These are phyloP conservation scores for Oedothorax gibbosus DNA, from an alignment of 1,140 invertebrate genomes.

Conservation along the genomic window DNA sequence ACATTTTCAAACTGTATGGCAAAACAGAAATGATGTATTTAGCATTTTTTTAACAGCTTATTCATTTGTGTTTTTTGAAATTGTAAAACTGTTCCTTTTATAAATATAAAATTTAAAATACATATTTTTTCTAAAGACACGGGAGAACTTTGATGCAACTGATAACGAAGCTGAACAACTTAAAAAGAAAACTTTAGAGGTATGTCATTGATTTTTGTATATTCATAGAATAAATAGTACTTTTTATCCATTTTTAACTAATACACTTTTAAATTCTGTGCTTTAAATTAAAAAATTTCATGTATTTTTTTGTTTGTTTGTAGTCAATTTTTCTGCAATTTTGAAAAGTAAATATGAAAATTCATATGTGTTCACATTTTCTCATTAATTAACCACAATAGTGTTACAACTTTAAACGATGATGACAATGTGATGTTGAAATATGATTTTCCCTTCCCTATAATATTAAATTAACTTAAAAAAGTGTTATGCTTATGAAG, in stretches of 20 bases:
- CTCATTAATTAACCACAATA: no score
- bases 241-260: no score
- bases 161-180: slow-evolving; percentile 89
- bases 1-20: neutral
- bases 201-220: slow-evolving; percentile 62
- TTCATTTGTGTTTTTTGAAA: no score
- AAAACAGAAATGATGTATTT: neutral
- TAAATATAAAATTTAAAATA: neutral
- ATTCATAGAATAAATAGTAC: neutral
- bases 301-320: neutral
- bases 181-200: slow-evolving; percentile 87
- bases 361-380: no score
- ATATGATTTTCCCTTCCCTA: no score
- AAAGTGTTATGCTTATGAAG: no score
- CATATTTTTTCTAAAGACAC: slow-evolving; percentile 76
- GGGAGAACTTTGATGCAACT: slow-evolving; percentile 94
- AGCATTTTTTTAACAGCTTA: neutral
- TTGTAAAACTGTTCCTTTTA: no score
- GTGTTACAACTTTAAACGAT: no score
- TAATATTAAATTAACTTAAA: no score
- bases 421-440: no score
- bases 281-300: neutral
- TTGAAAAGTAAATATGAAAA: no score
- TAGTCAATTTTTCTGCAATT: neutral
- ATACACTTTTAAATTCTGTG: neutral